Base-by-base conservation (phyloP, 2,888 invertebrate genomes). In the Apotomis capreana region DNA sequence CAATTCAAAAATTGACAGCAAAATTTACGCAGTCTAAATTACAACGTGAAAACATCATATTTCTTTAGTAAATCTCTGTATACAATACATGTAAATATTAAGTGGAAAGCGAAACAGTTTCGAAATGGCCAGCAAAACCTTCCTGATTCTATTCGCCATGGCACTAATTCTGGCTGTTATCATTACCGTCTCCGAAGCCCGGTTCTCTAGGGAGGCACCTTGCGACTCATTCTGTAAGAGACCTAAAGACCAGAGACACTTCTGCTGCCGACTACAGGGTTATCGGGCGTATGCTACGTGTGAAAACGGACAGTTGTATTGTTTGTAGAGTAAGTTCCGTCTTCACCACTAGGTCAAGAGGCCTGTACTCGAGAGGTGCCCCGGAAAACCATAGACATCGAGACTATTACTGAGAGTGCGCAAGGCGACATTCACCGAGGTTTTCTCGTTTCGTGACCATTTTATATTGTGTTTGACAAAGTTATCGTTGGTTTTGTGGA, bases 261-360 rank as follows among this genome's bases (percentile, higher is more conserved):
- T 64, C 8, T 64, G 64, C 55, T 64, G 64, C 40, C 10, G 4
- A 6, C 26, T 64, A 6, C 64, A 44, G 5, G 64, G 64, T 6
- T 64, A 64, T 15, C 3, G 0, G 0, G 44, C 54, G 64, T 64
- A 64, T n/a, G 64, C 55, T 4, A 64, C 40, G 2, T 64, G 64
- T 64, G 64, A 64, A 9, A 64, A 55, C 12, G 54, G 44, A 6
- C 12, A 55, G 54, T 5, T 64, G 15, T 64, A 64, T 44, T 64
- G 64, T 36, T 61, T 68, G 49, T 57, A 58, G 49, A 49, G 10
- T 10, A 1, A 6, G 5, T 40, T 40, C 5, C 5, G 40, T 6
- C 40, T 5, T 40, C 3, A 40, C 40, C 6, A 26, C 26, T 26
- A 26, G 2, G 26, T 2, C 26, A 26, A 26, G 26, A 26, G 26